phyloP scores from a whole-genome alignment of 1,140 invertebrate species.

The Diachasmimorpha longicaudata region DNA sequence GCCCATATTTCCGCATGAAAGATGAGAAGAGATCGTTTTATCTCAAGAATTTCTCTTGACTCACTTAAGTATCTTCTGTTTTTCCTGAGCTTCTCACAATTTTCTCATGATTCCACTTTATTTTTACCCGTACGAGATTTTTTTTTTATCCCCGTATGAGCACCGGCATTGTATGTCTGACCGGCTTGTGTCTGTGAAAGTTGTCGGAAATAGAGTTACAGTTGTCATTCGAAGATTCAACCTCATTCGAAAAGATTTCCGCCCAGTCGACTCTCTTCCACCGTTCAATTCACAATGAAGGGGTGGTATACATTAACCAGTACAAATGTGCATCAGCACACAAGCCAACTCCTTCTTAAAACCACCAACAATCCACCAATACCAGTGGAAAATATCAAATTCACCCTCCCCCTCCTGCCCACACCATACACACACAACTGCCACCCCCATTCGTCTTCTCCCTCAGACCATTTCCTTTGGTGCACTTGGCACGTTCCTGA shows the following conservation, averaged over 20 bases:
- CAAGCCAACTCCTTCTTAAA: not conserved
- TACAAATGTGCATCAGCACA: not conserved
- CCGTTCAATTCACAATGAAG: not conserved
- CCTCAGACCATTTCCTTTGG: slow-evolving; percentile 10
- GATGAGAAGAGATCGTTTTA: too few species aligned
- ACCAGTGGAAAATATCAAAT: not conserved
- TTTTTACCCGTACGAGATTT: not conserved
- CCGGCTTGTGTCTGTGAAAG: not conserved
- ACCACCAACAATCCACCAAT: not conserved
- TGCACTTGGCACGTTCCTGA: slow-evolving; percentile 20
- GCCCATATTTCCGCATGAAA: too few species aligned
- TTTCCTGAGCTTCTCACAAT: not conserved
- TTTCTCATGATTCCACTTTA: not conserved
- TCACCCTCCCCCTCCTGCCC: not conserved
- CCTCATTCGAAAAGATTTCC: not conserved
- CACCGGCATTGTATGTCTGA: not conserved
- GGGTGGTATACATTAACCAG: not conserved
- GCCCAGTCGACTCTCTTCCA: not conserved
- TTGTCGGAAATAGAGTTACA: not conserved
- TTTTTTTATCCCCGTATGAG: not conserved
- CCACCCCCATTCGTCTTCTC: slow-evolving; percentile 7
- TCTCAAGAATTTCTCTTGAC: too few species aligned
- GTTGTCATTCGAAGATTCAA: not conserved
- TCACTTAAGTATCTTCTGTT: too few species aligned
- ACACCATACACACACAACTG: too few species aligned